Conservation (phyloP, 2,888 invertebrate species). For the Digitonthophagus gazella region DNA sequence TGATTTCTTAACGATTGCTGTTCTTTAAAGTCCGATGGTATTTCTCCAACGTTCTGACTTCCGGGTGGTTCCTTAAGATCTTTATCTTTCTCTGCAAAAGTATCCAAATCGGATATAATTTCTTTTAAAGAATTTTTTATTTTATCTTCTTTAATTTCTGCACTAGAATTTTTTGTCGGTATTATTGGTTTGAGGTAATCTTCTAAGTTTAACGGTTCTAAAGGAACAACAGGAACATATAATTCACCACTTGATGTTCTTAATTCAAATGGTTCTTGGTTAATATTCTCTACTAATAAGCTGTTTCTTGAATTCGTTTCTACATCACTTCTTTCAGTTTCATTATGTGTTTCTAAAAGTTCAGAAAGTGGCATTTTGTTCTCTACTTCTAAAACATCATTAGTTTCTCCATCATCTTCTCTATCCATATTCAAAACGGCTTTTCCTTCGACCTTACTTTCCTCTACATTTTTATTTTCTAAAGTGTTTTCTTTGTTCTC, state of each 20-base stretch:
- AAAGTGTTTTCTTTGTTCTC: neutral
- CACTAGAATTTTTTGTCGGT: slow-evolving; percentile 22
- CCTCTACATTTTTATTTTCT: neutral
- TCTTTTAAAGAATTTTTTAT: slow-evolving; percentile 59
- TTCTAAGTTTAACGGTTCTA: slow-evolving; percentile 27
- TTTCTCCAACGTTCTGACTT: neutral
- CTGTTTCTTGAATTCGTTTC: slow-evolving; percentile 3
- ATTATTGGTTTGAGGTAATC: slow-evolving; percentile 38
- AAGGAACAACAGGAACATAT: slow-evolving; percentile 26
- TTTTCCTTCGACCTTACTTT: neutral
- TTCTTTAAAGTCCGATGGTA: slow-evolving; percentile 4
- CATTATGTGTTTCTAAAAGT: too few species aligned
- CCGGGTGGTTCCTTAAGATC: slow-evolving; percentile 21
- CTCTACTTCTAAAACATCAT: neutral
- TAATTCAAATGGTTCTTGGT: slow-evolving; percentile 20
- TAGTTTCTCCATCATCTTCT: neutral
- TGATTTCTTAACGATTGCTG: slow-evolving; percentile 16
- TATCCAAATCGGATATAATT: slow-evolving; percentile 62
- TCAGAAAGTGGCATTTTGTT: too few species aligned
- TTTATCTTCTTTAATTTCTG: slow-evolving; percentile 55
- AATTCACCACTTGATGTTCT: slow-evolving; percentile 22
- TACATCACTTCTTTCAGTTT: neutral
- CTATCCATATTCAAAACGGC: neutral
- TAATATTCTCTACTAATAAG: neutral
- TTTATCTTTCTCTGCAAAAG: slow-evolving; percentile 54